Conservation (phyloP, 2,888 invertebrate genomes). For the Mythimna vitellina region DNA sequence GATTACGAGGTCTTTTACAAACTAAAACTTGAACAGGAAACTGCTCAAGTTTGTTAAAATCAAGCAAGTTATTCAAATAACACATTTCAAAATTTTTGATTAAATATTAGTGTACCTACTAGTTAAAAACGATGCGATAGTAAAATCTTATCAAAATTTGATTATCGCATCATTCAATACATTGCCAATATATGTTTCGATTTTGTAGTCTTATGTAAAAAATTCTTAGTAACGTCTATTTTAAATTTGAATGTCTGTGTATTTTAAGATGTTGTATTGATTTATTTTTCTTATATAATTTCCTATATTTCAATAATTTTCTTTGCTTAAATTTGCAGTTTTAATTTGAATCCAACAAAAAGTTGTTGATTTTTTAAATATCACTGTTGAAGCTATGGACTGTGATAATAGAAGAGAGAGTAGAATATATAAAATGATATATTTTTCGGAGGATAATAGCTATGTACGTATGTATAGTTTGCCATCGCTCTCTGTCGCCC, state of each 20-base stretch:
- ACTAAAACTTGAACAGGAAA: background rate
- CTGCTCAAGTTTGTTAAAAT: background rate
- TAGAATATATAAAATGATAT: slow-evolving; percentile 74
- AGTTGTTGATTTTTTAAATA: slow-evolving; percentile 51
- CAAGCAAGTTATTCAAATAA: too few relatives aligned
- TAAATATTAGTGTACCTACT: too few relatives aligned
- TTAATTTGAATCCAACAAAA: background rate
- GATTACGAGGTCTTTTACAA: background rate
- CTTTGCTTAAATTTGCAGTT: background rate
- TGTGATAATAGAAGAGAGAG: slow-evolving; percentile 87
- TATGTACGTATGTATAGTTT: slow-evolving; percentile 70
- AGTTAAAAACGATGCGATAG: too few relatives aligned
- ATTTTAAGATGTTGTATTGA: background rate
- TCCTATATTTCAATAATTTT: background rate
- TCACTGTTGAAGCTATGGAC: slow-evolving; percentile 83
- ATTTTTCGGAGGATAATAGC: slow-evolving; percentile 70
- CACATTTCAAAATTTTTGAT: too few relatives aligned
- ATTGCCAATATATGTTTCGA: too few relatives aligned
- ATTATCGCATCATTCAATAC: too few relatives aligned
- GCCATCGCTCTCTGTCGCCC: slow-evolving; percentile 72
- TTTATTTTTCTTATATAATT: background rate
- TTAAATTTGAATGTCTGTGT: slow-evolving; percentile 7
- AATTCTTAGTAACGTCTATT: background rate
- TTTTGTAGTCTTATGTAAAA: background rate
- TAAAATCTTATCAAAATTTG: too few relatives aligned